Evolutionary conservation across 2,888 invertebrate species (phyloP).

Genomic region (Pandemis corylana): DNA sequence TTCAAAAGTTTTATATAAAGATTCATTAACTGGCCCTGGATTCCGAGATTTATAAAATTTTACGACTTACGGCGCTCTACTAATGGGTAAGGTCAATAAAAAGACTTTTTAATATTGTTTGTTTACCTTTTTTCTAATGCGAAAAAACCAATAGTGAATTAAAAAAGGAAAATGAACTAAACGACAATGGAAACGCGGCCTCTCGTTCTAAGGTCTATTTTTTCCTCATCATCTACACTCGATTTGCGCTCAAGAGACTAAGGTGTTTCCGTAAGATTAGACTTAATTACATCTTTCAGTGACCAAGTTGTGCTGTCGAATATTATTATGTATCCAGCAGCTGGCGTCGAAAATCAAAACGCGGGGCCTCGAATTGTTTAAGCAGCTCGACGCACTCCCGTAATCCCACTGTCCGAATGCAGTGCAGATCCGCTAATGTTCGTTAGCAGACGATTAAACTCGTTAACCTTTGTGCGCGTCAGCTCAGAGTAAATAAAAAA

Average conservation of each 20-base stretch:
- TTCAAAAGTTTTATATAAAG: too few species aligned
- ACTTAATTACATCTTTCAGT: too few species aligned
- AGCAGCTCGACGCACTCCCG: background rate
- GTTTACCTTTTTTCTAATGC: too few species aligned
- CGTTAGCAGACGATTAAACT: constrained; percentile 51
- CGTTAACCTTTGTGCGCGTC: constrained; percentile 45
- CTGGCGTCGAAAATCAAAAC: background rate
- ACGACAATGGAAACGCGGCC: too few species aligned
- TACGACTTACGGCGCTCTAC: too few species aligned
- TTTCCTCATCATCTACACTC: background rate
- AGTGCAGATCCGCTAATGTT: constrained; percentile 35
- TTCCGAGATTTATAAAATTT: too few species aligned
- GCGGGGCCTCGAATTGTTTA: background rate
- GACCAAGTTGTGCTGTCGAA: background rate
- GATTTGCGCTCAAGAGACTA: background rate
- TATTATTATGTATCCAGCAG: background rate
- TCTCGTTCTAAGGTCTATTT: background rate
- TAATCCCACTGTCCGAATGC: constrained; percentile 26
- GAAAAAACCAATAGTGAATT: too few species aligned
- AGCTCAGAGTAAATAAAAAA: constrained; percentile 14
- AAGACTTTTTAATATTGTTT: too few species aligned
- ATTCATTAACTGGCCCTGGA: too few species aligned
- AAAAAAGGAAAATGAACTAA: too few species aligned
- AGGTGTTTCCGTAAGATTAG: background rate
- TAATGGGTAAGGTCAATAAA: too few species aligned